Evolutionary conservation across 1,140 invertebrate species (phyloP).

Genomic region (Panonychus citri): DNA sequence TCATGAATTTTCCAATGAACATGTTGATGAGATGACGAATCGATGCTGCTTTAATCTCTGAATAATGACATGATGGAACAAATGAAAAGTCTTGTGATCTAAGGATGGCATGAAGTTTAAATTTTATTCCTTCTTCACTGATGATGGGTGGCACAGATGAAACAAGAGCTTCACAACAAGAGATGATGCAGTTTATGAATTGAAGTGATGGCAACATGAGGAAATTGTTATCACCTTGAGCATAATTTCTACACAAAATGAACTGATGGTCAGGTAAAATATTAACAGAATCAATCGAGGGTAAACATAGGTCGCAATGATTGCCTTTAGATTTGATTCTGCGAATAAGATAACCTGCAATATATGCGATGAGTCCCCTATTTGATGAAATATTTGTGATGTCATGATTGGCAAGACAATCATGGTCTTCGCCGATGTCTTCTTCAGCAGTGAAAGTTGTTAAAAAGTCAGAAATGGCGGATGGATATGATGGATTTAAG

Average conservation of each 20-base stretch:
- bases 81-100: no score
- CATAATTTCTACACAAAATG: background rate
- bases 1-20: no score
- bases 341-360: background rate
- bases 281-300: background rate
- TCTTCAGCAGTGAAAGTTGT: background rate
- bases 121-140: no score
- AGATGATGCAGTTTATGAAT: no score
- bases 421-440: background rate
- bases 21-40: no score
- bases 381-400: background rate
- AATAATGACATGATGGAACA: no score
- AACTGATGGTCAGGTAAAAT: background rate
- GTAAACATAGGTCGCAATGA: background rate
- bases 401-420: background rate
- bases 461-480: no score
- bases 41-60: no score
- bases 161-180: no score
- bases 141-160: no score
- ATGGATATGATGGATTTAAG: background rate
- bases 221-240: background rate
- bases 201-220: no score
- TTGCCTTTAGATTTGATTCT: background rate
- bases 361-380: background rate
- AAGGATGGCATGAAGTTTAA: no score